These are phyloP conservation scores for Megamerina dolium DNA, from an alignment of 2,888 invertebrate species.

Conservation along the genomic window DNA sequence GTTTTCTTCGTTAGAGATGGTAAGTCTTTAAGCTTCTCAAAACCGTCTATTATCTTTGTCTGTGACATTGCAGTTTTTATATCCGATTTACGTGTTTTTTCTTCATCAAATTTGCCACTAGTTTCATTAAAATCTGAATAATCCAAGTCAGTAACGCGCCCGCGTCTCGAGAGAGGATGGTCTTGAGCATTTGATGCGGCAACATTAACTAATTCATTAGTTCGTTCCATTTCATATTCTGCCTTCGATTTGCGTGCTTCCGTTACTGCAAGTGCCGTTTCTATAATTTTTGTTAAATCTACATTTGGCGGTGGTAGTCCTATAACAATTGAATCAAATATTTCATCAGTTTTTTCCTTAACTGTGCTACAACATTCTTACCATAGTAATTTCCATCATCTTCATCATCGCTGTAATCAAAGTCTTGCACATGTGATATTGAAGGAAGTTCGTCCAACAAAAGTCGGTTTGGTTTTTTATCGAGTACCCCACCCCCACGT, in stretches of 20 bases:
- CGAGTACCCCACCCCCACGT: too few relatives aligned
- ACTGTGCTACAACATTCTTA: too few relatives aligned
- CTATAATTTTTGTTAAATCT: conserved; percentile 28
- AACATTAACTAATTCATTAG: conserved; percentile 25
- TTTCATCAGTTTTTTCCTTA: too few relatives aligned
- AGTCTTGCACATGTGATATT: too few relatives aligned
- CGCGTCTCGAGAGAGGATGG: conserved; percentile 10
- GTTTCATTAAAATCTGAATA: conserved; percentile 24
- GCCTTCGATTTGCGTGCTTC: conserved; percentile 18
- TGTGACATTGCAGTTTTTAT: conserved; percentile 28
- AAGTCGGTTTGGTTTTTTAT: too few relatives aligned
- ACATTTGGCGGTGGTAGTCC: conserved; percentile 28
- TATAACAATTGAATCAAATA: too few relatives aligned
- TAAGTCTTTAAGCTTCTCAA: conserved; percentile 52
- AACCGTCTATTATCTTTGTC: conserved; percentile 45
- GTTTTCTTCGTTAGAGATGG: conserved; percentile 49
- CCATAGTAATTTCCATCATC: too few relatives aligned
- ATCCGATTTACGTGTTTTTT: conserved; percentile 22
- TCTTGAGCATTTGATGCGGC: conserved; percentile 20
- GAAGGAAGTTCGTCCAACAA: too few relatives aligned
- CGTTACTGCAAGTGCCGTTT: conserved; percentile 19
- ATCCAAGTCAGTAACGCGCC: conserved; percentile 21
- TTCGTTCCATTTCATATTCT: conserved; percentile 24
- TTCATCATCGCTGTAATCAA: too few relatives aligned
- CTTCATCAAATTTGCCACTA: conserved; percentile 25